Percentiles rank a stretch among this genome's conserved stretches.
Evolutionary conservation across 2,113 vertebrate genomes (phyloP).

Genomic region (Heliornis fulica): DNA sequence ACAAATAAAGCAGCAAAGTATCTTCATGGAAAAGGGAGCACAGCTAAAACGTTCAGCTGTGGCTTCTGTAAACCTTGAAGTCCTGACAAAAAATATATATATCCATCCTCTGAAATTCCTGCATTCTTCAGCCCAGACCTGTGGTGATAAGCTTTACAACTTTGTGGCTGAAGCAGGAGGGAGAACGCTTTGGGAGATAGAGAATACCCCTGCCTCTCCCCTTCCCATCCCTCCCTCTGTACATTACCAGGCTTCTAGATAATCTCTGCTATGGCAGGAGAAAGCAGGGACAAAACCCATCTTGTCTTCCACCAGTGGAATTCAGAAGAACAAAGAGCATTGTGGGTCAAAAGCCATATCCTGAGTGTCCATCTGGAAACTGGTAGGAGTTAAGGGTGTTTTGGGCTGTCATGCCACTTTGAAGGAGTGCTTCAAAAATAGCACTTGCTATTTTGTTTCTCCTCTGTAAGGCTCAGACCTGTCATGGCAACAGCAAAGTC

Average conservation of each 20-base stretch:
- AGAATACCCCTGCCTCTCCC: background rate
- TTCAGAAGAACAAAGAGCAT: background rate
- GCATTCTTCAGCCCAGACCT: background rate
- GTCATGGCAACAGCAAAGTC: background rate
- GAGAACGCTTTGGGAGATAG: background rate
- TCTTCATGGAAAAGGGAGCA: background rate
- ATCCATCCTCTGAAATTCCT: background rate
- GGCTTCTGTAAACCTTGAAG: background rate
- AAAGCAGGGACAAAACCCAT: fast-evolving
- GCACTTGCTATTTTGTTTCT: background rate
- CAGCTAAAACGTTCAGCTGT: background rate
- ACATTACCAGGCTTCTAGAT: background rate
- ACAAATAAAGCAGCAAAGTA: background rate
- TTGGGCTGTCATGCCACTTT: background rate
- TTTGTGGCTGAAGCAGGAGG: background rate
- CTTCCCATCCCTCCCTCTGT: background rate
- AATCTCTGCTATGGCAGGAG: background rate
- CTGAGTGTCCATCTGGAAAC: background rate
- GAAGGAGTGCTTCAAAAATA: background rate
- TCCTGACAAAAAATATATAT: background rate
- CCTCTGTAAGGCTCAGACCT: background rate
- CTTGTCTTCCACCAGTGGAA: background rate
- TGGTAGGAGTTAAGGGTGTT: background rate
- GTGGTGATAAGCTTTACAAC: background rate
- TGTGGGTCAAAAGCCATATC: background rate